phyloP scores from a whole-genome alignment of 2,797 vertebrate species.

The Botia almorhae region DNA sequence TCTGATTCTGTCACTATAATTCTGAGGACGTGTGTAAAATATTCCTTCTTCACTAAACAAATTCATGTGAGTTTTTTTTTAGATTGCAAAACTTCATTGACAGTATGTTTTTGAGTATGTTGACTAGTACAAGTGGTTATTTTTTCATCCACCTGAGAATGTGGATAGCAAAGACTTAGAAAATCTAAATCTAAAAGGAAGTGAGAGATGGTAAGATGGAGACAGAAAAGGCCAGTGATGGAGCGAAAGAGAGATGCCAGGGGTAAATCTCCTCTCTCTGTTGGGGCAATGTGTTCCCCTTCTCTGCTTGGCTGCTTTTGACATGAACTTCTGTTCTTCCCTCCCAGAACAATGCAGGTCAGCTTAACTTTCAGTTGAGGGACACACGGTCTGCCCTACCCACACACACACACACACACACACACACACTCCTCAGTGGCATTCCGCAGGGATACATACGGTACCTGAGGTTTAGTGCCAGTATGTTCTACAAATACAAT shows the following conservation, averaged over 20 bases:
- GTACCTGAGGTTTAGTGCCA: conserved; percentile 17
- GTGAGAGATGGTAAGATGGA: conserved; percentile 6
- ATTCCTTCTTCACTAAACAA: not conserved
- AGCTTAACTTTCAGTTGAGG: conserved; percentile 85
- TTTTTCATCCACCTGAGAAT: not conserved
- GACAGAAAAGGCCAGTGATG: conserved; percentile 36
- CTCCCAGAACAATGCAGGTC: conserved; percentile 86
- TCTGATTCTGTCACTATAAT: no score
- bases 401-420: conserved; percentile 66
- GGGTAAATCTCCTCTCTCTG: conserved; percentile 75
- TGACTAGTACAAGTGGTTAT: no score
- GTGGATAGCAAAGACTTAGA: not conserved
- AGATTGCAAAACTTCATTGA: no score
- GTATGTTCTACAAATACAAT: conserved; percentile 6
- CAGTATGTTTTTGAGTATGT: no score
- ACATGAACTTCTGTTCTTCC: conserved; percentile 79
- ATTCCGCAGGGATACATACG: not conserved
- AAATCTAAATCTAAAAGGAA: not conserved
- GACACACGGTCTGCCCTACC: conserved; percentile 81
- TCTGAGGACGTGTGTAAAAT: no score
- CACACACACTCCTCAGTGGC: conserved; percentile 51
- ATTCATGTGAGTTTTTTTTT: not conserved
- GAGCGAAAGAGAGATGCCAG: conserved; percentile 43
- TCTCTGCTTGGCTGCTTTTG: conserved; percentile 73
- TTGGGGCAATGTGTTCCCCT: conserved; percentile 75